These are phyloP conservation scores for Echinarachnius parma DNA, from an alignment of 53 echinoderm and acorn worm genomes.

Conservation along the genomic window DNA sequence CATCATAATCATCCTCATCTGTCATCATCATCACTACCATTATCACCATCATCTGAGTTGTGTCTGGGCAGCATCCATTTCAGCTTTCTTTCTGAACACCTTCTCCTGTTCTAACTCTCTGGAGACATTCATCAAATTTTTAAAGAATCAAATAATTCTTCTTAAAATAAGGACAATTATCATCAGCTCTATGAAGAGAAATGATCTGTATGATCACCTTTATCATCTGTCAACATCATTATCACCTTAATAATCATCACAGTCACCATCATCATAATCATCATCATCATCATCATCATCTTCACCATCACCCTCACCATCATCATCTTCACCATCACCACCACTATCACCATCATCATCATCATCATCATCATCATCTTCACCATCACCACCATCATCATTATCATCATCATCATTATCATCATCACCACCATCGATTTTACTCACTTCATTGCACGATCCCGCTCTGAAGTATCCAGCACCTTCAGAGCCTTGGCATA, in stretches of 20 bases:
- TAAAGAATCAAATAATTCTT: no score
- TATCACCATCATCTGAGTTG: conserved; percentile 43
- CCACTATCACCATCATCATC: conserved; percentile 41
- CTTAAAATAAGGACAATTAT: no score
- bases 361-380: conserved; percentile 68
- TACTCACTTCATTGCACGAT: conserved; percentile 70
- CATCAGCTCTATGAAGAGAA: no score
- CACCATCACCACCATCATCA: conserved; percentile 15
- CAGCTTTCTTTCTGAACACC: conserved; percentile 70
- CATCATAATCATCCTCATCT: no score
- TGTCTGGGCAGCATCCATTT: conserved; percentile 85
- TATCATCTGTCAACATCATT: no score
- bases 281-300: background rate
- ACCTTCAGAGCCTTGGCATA: conserved; percentile 83
- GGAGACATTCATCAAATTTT: no score
- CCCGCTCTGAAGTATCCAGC: conserved; percentile 84
- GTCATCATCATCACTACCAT: no score
- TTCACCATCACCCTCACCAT: background rate
- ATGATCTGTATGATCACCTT: no score
- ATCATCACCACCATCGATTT: conserved; percentile 28
- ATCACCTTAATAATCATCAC: no score
- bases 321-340: background rate
- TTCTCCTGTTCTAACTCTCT: conserved; percentile 67
- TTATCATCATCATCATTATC: conserved; percentile 12
- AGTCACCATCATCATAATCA: no score